Evolutionary conservation across 1,140 invertebrate species (phyloP).

Genomic region (Plodia interpunctella): DNA sequence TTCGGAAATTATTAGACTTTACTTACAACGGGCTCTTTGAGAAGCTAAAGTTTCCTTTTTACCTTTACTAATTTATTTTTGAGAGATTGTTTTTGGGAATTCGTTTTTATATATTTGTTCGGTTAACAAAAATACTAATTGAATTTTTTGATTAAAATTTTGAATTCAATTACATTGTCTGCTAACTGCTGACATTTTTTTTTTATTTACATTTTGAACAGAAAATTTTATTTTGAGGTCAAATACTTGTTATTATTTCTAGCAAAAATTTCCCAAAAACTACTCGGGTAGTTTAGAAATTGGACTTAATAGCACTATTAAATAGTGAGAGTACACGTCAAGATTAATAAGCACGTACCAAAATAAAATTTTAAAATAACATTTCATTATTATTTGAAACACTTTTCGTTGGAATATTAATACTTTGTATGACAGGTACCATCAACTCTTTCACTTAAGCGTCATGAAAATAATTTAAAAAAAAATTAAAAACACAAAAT

Average conservation of each 20-base stretch:
- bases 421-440: conserved; percentile 5
- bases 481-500: neutral
- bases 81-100: neutral
- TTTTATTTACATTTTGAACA: too few relatives aligned
- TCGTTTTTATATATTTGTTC: neutral
- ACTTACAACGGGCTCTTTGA: conserved; percentile 39
- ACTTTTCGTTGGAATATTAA: neutral
- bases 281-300: too few relatives aligned
- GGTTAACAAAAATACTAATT: neutral
- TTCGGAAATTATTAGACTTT: conserved; percentile 70
- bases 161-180: neutral
- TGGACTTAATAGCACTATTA: too few relatives aligned
- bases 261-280: too few relatives aligned
- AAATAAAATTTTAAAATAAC: too few relatives aligned
- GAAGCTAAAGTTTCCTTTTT: conserved; percentile 53
- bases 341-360: too few relatives aligned
- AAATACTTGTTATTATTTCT: too few relatives aligned
- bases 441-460: conserved; percentile 8
- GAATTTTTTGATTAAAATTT: neutral
- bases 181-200: too few relatives aligned
- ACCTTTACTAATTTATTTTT: conserved; percentile 22
- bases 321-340: too few relatives aligned
- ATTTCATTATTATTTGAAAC: too few relatives aligned
- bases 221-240: too few relatives aligned
- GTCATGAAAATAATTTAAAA: neutral